These are phyloP conservation scores for Aspidapion aeneum DNA, from an alignment of 2,888 invertebrate species.

Conservation along the genomic window DNA sequence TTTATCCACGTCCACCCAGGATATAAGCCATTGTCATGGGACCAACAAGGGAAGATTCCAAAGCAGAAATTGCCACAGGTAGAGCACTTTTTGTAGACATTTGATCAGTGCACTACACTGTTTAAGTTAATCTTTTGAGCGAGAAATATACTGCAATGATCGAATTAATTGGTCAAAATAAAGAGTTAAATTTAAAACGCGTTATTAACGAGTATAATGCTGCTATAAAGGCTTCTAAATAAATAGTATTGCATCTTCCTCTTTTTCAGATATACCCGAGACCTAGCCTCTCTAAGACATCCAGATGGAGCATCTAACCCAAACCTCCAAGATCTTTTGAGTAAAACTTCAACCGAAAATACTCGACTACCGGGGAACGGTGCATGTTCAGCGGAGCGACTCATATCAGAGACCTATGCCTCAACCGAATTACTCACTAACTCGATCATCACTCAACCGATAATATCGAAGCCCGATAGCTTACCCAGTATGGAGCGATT, in stretches of 20 bases:
- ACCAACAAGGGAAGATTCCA: slow-evolving; percentile 48
- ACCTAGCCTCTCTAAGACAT: slow-evolving; percentile 70
- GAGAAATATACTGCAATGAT: too few relatives aligned
- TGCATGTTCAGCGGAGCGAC: slow-evolving; percentile 49
- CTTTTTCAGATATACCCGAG: slow-evolving; percentile 39
- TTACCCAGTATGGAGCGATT: slow-evolving; percentile 62
- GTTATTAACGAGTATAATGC: too few relatives aligned
- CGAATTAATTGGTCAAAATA: too few relatives aligned
- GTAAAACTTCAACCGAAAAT: slow-evolving; percentile 53
- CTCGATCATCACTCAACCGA: slow-evolving; percentile 29
- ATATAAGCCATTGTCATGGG: slow-evolving; percentile 43
- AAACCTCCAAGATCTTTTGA: slow-evolving; percentile 61
- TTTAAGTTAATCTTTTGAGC: too few relatives aligned
- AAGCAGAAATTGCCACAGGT: slow-evolving; percentile 53
- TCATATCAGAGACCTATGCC: slow-evolving; percentile 36
- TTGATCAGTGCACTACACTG: slow-evolving; percentile 6
- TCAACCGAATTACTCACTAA: slow-evolving; percentile 24
- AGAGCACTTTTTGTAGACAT: too few relatives aligned
- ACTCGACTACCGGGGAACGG: slow-evolving; percentile 42
- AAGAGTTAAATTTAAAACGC: too few relatives aligned
- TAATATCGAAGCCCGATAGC: slow-evolving; percentile 54
- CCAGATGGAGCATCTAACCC: slow-evolving; percentile 94
- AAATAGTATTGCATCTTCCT: too few relatives aligned
- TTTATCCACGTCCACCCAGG: slow-evolving; percentile 53
- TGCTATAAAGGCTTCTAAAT: too few relatives aligned